Conservation (phyloP, 2,888 invertebrate genomes). For the Drosophila mimetica region DNA sequence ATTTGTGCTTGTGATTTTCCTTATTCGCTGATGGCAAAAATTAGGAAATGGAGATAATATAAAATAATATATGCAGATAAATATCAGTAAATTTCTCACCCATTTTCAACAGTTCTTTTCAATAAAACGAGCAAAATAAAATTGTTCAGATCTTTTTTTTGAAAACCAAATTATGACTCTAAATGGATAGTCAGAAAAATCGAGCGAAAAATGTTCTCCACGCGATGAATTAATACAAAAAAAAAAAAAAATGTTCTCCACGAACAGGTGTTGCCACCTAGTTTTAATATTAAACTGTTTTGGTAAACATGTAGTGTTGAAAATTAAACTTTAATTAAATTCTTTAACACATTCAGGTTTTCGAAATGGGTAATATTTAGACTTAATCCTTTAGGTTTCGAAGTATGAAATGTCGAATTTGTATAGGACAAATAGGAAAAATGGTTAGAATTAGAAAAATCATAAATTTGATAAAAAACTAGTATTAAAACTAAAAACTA, state of each 20-base stretch:
- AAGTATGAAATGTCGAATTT: no score
- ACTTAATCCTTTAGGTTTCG: no score
- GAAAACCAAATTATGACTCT: neutral
- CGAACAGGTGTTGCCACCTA: conserved; percentile 16
- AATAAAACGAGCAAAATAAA: neutral
- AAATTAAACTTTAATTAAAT: no score
- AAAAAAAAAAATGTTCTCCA: neutral
- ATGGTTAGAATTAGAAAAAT: no score
- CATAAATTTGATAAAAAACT: no score
- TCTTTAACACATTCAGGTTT: no score
- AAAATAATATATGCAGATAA: no score
- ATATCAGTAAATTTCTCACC: conserved; percentile 11
- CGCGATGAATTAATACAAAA: no score
- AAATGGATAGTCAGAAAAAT: neutral
- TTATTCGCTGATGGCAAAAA: neutral
- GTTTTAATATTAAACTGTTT: neutral
- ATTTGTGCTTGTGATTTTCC: neutral
- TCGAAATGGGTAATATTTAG: no score
- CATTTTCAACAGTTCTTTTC: conserved; percentile 4
- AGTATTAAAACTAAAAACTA: no score
- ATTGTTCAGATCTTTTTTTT: neutral
- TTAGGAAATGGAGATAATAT: neutral
- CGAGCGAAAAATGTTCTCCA: neutral
- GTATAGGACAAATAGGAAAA: no score
- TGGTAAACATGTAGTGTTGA: neutral